A percentile compares a stretch with the other conserved stretches of the same genome.
These are phyloP conservation scores for Harpalus rubripes DNA, from an alignment of 2,888 invertebrate species.

Conservation along the genomic window DNA sequence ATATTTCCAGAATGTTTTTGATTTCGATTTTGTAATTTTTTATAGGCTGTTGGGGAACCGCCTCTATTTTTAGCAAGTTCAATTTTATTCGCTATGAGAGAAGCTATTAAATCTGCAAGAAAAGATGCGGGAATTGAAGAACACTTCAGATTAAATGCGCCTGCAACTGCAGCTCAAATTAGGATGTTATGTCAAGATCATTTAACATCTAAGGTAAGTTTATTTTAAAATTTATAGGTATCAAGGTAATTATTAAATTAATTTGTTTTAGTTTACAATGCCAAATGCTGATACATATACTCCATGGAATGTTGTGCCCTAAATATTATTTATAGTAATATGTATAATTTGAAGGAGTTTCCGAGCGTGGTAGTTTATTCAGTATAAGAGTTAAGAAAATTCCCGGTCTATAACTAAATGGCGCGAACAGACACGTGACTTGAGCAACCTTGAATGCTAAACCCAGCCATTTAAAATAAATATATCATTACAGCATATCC, in stretches of 20 bases:
- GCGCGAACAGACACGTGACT: too few species aligned
- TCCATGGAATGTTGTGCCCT: slow-evolving; percentile 85
- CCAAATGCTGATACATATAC: slow-evolving; percentile 80
- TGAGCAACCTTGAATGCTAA: too few species aligned
- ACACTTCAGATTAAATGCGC: slow-evolving; percentile 86
- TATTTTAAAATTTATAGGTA: slow-evolving; percentile 4
- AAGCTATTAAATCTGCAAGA: slow-evolving; percentile 90
- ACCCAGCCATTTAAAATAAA: too few species aligned
- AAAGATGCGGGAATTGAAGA: slow-evolving; percentile 82
- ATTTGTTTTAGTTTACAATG: slow-evolving; percentile 79
- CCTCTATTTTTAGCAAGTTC: slow-evolving; percentile 94
- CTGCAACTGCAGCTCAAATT: slow-evolving; percentile 93
- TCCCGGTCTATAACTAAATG: too few species aligned
- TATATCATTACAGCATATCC: too few species aligned
- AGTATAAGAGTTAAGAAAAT: too few species aligned
- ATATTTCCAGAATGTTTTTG: too few species aligned
- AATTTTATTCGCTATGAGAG: slow-evolving; percentile 93
- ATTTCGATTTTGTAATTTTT: slow-evolving; percentile 66
- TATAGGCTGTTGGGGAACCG: slow-evolving; percentile 96
- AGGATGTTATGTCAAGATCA: slow-evolving; percentile 93
- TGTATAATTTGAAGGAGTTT: too few species aligned
- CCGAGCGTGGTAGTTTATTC: too few species aligned
- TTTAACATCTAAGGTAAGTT: slow-evolving; percentile 86
- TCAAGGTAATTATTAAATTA: slow-evolving; percentile 12
- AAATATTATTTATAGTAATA: slow-evolving; percentile 69